Base-by-base conservation (phyloP, 2,888 invertebrate genomes). In the Cephus nigrinus region DNA sequence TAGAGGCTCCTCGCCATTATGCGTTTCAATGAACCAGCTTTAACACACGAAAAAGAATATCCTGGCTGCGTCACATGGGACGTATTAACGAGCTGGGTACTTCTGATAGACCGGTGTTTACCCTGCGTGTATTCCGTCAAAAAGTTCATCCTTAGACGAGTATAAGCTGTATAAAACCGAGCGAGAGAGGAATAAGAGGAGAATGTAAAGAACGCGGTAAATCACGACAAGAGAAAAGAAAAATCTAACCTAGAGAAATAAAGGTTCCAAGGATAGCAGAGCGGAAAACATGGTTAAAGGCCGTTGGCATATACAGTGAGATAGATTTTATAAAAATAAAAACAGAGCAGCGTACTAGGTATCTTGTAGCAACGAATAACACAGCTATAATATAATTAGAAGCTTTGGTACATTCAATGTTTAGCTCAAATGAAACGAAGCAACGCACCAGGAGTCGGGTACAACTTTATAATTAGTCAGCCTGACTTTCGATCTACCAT, bases 191-290 rank as follows among this genome's bases (percentile, higher is more conserved):
- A 76, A 77, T 40, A 73, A 74, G 34, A 40, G 36, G 71, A 82
- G 79, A 34, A 35, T 30, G 69, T 15, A 68, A 12, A 35, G 40
- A 31, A 36, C 11, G 68, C 36, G 36, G 40, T 34, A 68, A 76
- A 55, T 76, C 40, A 76, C 77, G 81, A 72, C 73, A 71, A 73
- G 69, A 68, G 33, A 71, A 69, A 55, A 73, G 76, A 32, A 68
- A 76, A 75, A 31, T 68, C 77, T 72, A 23, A 23, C 9, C 9
- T 9, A 9, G 23, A 55, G 23, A 23, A 55, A 55, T 55, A 23
- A 23, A 23, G 23, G 23, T 55, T 23, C 55, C 23, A 55, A 55
- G 55, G 23, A 23, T 23, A 55, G 9, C 55, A 23, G 55, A 55
- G 23, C 55, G 55, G 9, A 55, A 55, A 55, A 55, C 9, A 5